phyloP scores from a whole-genome alignment of 1,140 invertebrate species.

The Drosophila nigrodunni region DNA sequence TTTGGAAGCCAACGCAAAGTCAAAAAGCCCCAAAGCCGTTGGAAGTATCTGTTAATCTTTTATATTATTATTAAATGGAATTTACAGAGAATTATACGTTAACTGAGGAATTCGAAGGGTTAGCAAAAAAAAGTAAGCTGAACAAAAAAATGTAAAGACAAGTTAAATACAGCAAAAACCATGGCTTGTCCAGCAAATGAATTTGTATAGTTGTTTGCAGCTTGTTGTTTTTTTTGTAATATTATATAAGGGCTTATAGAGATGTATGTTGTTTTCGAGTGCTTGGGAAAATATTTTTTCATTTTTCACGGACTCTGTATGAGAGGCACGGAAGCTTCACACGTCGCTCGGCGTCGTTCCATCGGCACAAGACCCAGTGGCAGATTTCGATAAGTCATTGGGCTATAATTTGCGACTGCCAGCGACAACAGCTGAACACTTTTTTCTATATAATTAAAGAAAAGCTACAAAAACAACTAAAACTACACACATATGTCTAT shows the following conservation, averaged over 20 bases:
- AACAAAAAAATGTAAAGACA: conserved; percentile 2
- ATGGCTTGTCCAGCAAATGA: conserved; percentile 28
- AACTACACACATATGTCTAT: conserved; percentile 19
- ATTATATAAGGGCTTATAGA: conserved; percentile 34
- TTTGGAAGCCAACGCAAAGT: conserved; percentile 6
- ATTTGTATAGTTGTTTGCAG: conserved; percentile 9
- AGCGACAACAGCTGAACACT: conserved; percentile 48
- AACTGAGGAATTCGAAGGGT: conserved; percentile 44
- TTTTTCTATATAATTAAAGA: conserved; percentile 77
- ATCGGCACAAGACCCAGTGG: conserved; percentile 60
- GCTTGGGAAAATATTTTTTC: conserved; percentile 45
- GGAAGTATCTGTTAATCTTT: conserved; percentile 3
- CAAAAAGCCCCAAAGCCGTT: neutral
- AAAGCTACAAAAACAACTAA: conserved; percentile 42
- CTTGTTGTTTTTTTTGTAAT: conserved; percentile 17
- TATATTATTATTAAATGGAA: conserved; percentile 1
- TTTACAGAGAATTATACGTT: conserved; percentile 29
- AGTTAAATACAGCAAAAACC: conserved; percentile 19
- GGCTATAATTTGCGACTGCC: conserved; percentile 74
- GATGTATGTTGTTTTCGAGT: conserved; percentile 28
- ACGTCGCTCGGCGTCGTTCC: conserved; percentile 34
- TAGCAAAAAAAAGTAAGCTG: neutral
- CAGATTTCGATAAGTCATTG: conserved; percentile 81
- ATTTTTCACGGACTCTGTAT: conserved; percentile 70
- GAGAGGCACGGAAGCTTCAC: conserved; percentile 66